Conservation (phyloP, 2,797 vertebrate species). For the Zenarchopterus dispar region DNA sequence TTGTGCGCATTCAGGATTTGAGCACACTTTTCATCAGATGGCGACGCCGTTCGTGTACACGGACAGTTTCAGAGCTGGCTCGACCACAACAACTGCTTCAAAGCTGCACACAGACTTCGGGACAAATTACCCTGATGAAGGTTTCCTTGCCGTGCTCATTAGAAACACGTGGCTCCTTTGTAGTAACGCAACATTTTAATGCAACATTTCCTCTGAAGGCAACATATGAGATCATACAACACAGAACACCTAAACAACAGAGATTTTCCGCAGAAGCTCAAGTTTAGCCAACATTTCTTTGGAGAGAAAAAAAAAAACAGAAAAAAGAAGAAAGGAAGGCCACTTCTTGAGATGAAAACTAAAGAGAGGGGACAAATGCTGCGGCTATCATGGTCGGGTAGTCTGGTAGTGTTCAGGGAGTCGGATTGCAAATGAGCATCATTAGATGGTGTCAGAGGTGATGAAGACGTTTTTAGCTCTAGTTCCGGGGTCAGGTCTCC, state of each 20-base stretch:
- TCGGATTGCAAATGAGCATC: conserved; percentile 77
- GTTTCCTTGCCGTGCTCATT: conserved; percentile 26
- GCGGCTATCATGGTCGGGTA: conserved; percentile 30
- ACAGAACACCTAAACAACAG: too few species aligned
- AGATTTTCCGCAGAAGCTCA: too few species aligned
- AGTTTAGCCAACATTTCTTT: not conserved
- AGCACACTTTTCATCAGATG: conserved; percentile 2
- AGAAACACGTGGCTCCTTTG: conserved; percentile 34
- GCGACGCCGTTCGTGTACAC: conserved; percentile 11
- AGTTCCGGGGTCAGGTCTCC: conserved; percentile 66
- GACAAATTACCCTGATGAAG: conserved; percentile 26
- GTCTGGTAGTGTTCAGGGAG: conserved; percentile 70
- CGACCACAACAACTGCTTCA: conserved; percentile 23
- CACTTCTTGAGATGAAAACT: conserved; percentile 5
- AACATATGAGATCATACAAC: not conserved
- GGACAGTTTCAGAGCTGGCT: conserved; percentile 7
- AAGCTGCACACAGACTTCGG: conserved; percentile 15
- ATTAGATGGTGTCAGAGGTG: conserved; percentile 82
- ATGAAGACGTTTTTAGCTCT: conserved; percentile 73
- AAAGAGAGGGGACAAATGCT: conserved; percentile 10
- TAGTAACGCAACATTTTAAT: conserved; percentile 15
- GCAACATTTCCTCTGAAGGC: conserved; percentile 1
- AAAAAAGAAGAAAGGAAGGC: not conserved
- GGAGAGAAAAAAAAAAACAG: not conserved
- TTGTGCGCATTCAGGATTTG: conserved; percentile 10